These are phyloP conservation scores for Dicaeum eximium DNA, from an alignment of 2,113 vertebrate species.

Conservation along the genomic window DNA sequence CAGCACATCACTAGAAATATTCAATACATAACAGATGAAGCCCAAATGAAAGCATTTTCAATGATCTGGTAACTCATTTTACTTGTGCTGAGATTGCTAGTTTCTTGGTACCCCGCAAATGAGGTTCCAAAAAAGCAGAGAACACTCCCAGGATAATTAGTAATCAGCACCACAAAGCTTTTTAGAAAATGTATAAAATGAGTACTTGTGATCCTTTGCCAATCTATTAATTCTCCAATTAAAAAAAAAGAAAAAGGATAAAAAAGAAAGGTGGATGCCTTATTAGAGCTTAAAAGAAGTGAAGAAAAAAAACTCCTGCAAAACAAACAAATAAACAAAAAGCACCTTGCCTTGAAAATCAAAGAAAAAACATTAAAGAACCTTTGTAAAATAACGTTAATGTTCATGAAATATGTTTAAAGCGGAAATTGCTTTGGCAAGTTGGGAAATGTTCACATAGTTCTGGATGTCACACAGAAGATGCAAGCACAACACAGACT, in stretches of 20 bases:
- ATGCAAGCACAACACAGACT: not conserved
- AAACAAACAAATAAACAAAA: not conserved
- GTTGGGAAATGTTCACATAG: slow-evolving; percentile 7
- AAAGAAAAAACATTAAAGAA: slow-evolving; percentile 36
- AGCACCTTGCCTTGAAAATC: slow-evolving; percentile 6
- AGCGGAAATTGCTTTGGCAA: slow-evolving; percentile 50
- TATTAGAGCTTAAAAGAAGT: slow-evolving; percentile 14
- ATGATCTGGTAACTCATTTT: not conserved
- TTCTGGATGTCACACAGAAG: not conserved
- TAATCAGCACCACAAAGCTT: not conserved
- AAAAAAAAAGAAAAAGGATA: not conserved
- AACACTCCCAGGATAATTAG: slow-evolving; percentile 37
- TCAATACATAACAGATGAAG: not conserved
- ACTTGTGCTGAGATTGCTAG: not conserved
- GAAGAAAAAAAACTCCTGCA: not conserved
- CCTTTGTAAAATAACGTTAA: slow-evolving; percentile 14
- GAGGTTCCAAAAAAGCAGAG: not conserved
- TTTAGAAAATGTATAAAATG: not conserved
- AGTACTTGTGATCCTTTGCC: slow-evolving; percentile 9
- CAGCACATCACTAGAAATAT: not conserved
- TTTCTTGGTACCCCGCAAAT: not conserved
- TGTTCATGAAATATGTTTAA: slow-evolving; percentile 34
- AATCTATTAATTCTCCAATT: slow-evolving; percentile 35
- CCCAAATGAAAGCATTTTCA: not conserved
- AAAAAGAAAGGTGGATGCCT: not conserved